Evolutionary conservation across 2,113 vertebrate species (phyloP).

Genomic region (Formicarius rufipectus): DNA sequence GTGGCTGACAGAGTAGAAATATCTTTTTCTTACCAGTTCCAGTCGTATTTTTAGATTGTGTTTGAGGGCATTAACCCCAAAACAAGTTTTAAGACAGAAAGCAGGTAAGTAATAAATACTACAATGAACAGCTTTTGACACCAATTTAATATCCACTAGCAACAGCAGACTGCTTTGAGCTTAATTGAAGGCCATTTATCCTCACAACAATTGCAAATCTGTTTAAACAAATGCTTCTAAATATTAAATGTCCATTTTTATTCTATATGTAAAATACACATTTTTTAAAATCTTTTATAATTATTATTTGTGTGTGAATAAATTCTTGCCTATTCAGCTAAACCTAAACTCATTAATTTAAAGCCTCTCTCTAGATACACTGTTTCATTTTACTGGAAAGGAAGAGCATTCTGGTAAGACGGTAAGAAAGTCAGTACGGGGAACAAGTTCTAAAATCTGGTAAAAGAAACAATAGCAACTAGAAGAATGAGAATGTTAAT

Average conservation of each 20-base stretch:
- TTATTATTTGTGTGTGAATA: neutral
- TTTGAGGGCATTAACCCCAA: neutral
- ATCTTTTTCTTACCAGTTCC: neutral
- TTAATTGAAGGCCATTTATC: neutral
- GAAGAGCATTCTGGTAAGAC: neutral
- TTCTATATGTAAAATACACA: neutral
- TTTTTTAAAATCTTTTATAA: neutral
- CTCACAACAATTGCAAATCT: neutral
- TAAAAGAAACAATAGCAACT: neutral
- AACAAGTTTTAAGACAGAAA: neutral
- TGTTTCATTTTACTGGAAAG: neutral
- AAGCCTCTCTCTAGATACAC: neutral
- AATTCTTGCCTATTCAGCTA: neutral
- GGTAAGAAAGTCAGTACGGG: neutral
- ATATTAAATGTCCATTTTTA: rapidly evolving
- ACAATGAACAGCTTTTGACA: neutral
- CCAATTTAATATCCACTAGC: neutral
- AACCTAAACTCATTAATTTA: neutral
- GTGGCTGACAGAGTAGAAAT: neutral
- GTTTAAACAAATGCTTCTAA: neutral
- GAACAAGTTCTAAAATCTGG: neutral
- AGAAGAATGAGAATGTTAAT: neutral
- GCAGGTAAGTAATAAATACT: neutral
- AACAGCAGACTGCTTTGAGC: neutral
- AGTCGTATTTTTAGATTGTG: neutral